Evolutionary conservation across 2,113 vertebrate genomes (phyloP).

Genomic region (Oryctolagus cuniculus): mOryCun1.1 NC_091437.1:36748001-36748500

Average conservation of each 20-base stretch:
- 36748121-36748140: neutral
- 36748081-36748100: neutral
- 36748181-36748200: neutral
- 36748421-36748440: neutral
- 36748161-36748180: neutral
- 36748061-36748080: neutral
- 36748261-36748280: neutral
- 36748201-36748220: neutral
- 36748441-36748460: fast-evolving
- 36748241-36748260: neutral
- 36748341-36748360: neutral
- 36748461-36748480: neutral
- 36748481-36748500: neutral
- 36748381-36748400: neutral
- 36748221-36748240: neutral
- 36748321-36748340: neutral
- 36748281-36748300: neutral
- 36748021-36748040: neutral
- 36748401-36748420: neutral
- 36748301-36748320: neutral
- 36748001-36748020: neutral
- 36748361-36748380: neutral
- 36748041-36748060: neutral
- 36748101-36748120: too few relatives aligned
- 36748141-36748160: neutral